Conservation (phyloP, 1,140 invertebrate genomes). For the Choristoneura fumiferana region DNA sequence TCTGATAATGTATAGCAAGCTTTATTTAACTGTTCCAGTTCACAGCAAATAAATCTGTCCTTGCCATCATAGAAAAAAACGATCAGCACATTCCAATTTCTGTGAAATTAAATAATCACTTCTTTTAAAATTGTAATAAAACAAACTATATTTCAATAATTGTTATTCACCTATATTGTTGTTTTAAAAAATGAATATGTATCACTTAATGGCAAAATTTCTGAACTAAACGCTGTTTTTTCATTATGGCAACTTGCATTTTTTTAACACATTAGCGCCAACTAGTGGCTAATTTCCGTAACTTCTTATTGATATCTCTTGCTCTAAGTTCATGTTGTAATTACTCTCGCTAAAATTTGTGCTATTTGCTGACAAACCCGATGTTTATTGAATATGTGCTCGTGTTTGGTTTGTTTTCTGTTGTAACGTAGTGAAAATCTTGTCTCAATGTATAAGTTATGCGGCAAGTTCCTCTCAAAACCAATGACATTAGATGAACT, state of each 20-base stretch:
- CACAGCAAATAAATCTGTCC: not conserved
- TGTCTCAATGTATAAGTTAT: constrained; percentile 66
- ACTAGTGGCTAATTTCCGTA: constrained; percentile 59
- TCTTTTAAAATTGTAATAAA: too few species aligned
- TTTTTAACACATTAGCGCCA: constrained; percentile 48
- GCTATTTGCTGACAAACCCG: constrained; percentile 52
- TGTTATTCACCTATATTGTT: too few species aligned
- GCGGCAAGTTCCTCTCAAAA: constrained; percentile 65
- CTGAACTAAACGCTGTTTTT: not conserved
- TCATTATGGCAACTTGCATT: constrained; percentile 42
- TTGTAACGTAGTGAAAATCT: constrained; percentile 44
- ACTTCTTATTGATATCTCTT: constrained; percentile 76
- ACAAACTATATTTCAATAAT: too few species aligned
- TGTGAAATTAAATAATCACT: too few species aligned
- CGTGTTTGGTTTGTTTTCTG: constrained; percentile 49
- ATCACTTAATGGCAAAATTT: too few species aligned
- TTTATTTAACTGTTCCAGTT: constrained; percentile 8
- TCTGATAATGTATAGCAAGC: not conserved
- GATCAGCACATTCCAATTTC: not conserved
- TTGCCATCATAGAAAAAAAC: constrained; percentile 4
- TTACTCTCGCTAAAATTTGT: constrained; percentile 60
- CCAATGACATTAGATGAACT: constrained; percentile 75
- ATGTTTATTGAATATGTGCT: constrained; percentile 65
- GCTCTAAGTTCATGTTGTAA: constrained; percentile 69
- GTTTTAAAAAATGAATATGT: too few species aligned